A percentile compares a stretch with the other conserved stretches of the same genome.
Conservation (phyloP, 2,113 vertebrate genomes). For the Phasianus colchicus region DNA sequence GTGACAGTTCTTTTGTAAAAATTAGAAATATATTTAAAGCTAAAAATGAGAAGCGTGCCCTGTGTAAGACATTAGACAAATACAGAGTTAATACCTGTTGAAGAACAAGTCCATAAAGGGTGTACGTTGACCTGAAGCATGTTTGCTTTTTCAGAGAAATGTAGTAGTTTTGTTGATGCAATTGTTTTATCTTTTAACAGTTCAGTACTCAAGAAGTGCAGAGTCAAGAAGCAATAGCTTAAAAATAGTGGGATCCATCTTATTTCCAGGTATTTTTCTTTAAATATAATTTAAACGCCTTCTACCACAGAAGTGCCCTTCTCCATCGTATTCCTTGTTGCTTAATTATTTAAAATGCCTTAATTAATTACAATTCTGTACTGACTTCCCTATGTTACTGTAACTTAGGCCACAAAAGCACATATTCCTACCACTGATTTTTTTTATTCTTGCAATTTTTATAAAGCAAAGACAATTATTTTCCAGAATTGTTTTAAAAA, state of each 20-base stretch:
- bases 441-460: not conserved
- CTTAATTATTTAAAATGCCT: not conserved
- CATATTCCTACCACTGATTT: not conserved
- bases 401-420: not conserved
- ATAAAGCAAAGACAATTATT: not conserved
- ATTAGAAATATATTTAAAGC: not conserved
- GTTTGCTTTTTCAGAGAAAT: not conserved
- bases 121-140: not conserved
- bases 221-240: not conserved
- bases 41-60: not conserved
- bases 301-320: not conserved
- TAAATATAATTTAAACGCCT: not conserved
- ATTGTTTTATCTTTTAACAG: constrained; percentile 32
- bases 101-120: not conserved
- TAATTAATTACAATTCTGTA: not conserved
- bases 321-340: not conserved
- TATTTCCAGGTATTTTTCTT: constrained; percentile 56
- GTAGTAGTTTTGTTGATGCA: not conserved
- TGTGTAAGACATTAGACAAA: not conserved
- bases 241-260: constrained; percentile 67
- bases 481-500: not conserved
- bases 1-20: not conserved
- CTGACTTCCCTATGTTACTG: not conserved
- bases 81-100: not conserved
- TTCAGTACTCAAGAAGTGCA: constrained; percentile 1